phyloP scores from a whole-genome alignment of 1,140 invertebrate species.

The Vanessa atalanta region DNA sequence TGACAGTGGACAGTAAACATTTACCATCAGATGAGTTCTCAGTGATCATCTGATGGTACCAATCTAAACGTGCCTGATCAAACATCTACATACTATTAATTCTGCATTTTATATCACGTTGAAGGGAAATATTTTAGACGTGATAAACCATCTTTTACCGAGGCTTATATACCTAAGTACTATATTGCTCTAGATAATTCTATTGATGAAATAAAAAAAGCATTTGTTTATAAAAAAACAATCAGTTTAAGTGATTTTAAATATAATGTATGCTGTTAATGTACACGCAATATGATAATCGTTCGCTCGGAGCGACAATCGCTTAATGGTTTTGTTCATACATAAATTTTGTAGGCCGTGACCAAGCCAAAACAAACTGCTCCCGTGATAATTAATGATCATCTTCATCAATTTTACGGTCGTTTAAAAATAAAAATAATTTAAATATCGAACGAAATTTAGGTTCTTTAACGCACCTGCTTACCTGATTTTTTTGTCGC shows the following conservation, averaged over 20 bases:
- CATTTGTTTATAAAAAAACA: background rate
- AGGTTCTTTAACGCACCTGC: slow-evolving; percentile 43
- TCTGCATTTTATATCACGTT: no score
- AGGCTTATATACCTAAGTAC: no score
- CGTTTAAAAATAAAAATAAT: slow-evolving; percentile 59
- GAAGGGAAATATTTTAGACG: no score
- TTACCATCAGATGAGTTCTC: no score
- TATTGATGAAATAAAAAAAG: background rate
- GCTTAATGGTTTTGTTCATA: slow-evolving; percentile 67
- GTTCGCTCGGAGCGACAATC: slow-evolving; percentile 63
- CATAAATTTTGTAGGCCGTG: slow-evolving; percentile 56
- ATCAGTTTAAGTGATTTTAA: background rate
- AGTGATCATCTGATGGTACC: no score
- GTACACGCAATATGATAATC: slow-evolving; percentile 4
- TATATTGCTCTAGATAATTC: background rate
- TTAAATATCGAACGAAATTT: slow-evolving; percentile 55
- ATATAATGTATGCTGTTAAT: slow-evolving; percentile 3
- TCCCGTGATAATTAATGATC: slow-evolving; percentile 72
- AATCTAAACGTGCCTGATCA: no score
- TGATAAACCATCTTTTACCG: no score
- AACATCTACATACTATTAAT: no score
- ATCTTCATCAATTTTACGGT: slow-evolving; percentile 74
- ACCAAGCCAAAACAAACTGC: slow-evolving; percentile 74
- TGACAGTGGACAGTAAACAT: no score
- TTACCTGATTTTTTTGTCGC: slow-evolving; percentile 34